Conservation (phyloP, 2,113 vertebrate species). For the Mus musculus region GRCm39 chr16:43045001-43045500, state of each 20-base stretch:
- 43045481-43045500: not conserved
- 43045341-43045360: not conserved
- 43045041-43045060: not conserved
- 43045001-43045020: slow-evolving; percentile 13
- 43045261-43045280: not conserved
- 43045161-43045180: not conserved
- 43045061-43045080: slow-evolving; percentile 20
- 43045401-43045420: slow-evolving; percentile 5
- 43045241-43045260: slow-evolving; percentile 42
- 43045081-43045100: not conserved
- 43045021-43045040: not conserved
- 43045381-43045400: slow-evolving; percentile 17
- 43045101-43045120: slow-evolving; percentile 22
- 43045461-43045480: slow-evolving; percentile 43
- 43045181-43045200: slow-evolving; percentile 45
- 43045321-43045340: not conserved
- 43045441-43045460: slow-evolving; percentile 35
- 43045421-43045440: slow-evolving; percentile 15
- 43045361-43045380: not conserved
- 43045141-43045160: not conserved
- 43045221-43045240: not conserved
- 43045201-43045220: not conserved
- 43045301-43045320: slow-evolving; percentile 7
- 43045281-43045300: not conserved
- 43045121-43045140: not conserved